These are phyloP conservation scores for Antheraea mylitta DNA, from an alignment of 1,140 invertebrate species.

Conservation along the genomic window DNA sequence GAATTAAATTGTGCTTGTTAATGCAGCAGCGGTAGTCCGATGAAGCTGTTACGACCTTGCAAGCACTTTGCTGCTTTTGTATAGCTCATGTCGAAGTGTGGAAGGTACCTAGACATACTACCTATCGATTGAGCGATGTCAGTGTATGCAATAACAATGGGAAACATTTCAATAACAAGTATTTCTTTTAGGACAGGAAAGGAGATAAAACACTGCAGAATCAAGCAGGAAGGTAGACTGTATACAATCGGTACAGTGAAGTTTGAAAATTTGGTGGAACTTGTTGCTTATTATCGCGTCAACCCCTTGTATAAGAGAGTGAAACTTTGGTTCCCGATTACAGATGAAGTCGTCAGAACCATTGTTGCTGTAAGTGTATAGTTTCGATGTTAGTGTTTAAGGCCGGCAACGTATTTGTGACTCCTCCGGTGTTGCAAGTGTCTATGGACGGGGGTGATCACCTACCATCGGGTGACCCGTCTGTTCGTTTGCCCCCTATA, in stretches of 20 bases:
- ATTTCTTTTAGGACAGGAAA: slow-evolving; percentile 87
- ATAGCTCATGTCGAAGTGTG: background rate
- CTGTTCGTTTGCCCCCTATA: too few species aligned
- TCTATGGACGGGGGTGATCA: too few species aligned
- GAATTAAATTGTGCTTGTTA: too few species aligned
- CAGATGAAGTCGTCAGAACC: slow-evolving; percentile 84
- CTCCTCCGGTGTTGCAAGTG: too few species aligned
- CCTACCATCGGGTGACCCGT: too few species aligned
- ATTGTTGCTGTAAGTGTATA: slow-evolving; percentile 82
- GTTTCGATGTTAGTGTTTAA: background rate
- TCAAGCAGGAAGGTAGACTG: slow-evolving; percentile 93
- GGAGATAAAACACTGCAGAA: slow-evolving; percentile 97
- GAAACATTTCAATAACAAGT: background rate
- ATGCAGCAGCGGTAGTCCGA: too few species aligned
- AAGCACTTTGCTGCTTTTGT: too few species aligned
- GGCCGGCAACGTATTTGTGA: too few species aligned
- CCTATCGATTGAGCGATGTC: background rate
- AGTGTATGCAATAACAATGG: background rate
- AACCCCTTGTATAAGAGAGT: slow-evolving; percentile 95
- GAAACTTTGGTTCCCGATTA: slow-evolving; percentile 93
- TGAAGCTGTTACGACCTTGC: too few species aligned
- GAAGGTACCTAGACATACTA: background rate
- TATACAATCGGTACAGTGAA: slow-evolving; percentile 94
- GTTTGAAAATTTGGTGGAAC: slow-evolving; percentile 96
- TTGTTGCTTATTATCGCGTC: slow-evolving; percentile 94